These are phyloP conservation scores for Sinocyclocheilus maitianheensis DNA, from an alignment of 2,113 vertebrate species.

Conservation along the genomic window DNA sequence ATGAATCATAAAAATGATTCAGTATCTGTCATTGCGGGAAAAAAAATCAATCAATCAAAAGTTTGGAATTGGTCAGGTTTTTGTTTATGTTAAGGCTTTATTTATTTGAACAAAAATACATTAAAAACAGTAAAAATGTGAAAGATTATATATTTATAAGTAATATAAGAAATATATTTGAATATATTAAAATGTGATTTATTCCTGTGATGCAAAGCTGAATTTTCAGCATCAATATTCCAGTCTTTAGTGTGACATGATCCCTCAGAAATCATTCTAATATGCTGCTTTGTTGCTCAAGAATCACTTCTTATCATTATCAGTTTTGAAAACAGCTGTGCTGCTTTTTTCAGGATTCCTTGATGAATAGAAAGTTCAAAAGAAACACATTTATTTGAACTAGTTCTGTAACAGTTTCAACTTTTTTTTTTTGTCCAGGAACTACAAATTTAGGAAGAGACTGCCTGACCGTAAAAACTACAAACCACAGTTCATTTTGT, in stretches of 20 bases:
- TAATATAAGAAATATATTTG: neutral
- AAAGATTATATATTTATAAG: neutral
- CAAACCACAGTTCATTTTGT: neutral
- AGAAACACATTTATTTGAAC: too few relatives aligned
- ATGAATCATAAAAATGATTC: neutral
- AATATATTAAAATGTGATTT: neutral
- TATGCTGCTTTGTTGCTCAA: too few relatives aligned
- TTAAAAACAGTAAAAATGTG: neutral
- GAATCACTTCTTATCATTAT: too few relatives aligned
- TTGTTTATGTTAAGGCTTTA: neutral
- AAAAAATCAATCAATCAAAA: neutral
- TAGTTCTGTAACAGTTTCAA: neutral
- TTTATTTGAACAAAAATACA: neutral
- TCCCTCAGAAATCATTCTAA: too few relatives aligned
- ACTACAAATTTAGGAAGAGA: neutral
- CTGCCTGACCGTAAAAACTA: too few relatives aligned
- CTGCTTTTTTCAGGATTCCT: too few relatives aligned
- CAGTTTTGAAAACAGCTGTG: too few relatives aligned
- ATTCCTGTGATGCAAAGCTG: neutral
- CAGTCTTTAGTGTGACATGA: too few relatives aligned
- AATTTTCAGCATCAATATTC: neutral
- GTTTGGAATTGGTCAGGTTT: neutral
- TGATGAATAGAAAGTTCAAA: too few relatives aligned
- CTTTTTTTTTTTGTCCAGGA: neutral
- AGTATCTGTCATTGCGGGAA: neutral